Evolutionary conservation across 2,113 vertebrate species (phyloP), one percentile per base, ranked within the genome.

Genomic region (Kryptolebias marmoratus): DNA sequence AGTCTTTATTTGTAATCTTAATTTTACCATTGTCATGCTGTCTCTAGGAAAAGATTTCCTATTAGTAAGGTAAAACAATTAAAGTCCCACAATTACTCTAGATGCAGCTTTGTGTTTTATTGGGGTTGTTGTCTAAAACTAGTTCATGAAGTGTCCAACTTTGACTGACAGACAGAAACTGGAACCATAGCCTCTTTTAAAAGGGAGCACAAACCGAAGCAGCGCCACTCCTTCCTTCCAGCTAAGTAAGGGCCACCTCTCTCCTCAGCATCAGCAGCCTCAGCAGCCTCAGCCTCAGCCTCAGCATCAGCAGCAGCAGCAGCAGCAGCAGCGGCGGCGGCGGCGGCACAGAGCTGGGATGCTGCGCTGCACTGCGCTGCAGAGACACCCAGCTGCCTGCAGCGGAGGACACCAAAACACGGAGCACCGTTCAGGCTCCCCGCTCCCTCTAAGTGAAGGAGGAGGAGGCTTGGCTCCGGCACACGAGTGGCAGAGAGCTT

Each of bases 201-300:
- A 13, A 58, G 47, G 31, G 28, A 61, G 42, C n/a, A 68, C 0
- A 65, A 4, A 59, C 16, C 27, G 55, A 65, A 36, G 61, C 50
- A 67, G 73, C 47, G 85, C 84, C 86, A 86, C 74, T 84, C 82
- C 84, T 87, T 53, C 82, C 84, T 87, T 48, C 14, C 28, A 67
- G 81, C 69, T 80, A 67, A 66, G 62, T 54, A 62, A 71, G 81
- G 59, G 59, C 68, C 82, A 85, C 80, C 80, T 79, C 65, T 68
- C 27, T 54, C 6, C 11, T 16, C 57, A 68, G 68, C 80, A 72
- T 42, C 80, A 75, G 77, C 39, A 78, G 82, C 74, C 47, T 14
- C 48, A 5, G 48, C 48, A 18, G 48, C 16, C 12, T 14, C 1
- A 48, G 48, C 4, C 48, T 49, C 48, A 49, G 48, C 48, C 16